phyloP scores from a whole-genome alignment of 2,888 invertebrate genomes.

The Drosophila rellima region DNA sequence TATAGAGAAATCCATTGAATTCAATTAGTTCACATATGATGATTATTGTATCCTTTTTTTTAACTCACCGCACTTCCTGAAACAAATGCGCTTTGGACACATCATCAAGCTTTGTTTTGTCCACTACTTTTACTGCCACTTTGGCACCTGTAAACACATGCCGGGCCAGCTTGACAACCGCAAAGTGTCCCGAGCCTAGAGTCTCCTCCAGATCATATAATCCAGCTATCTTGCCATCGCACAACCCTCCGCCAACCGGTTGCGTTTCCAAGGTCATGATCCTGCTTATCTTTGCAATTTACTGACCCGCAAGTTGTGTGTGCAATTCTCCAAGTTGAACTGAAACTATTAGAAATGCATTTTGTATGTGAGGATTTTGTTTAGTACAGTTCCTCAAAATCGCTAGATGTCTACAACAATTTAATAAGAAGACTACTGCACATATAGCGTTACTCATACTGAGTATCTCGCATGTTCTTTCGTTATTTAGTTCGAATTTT shows the following conservation, averaged over 20 bases:
- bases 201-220: conserved; percentile 99
- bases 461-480: conserved; percentile 2
- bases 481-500: neutral
- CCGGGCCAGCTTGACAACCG: conserved; percentile 98
- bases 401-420: conserved; percentile 12
- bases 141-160: conserved; percentile 99
- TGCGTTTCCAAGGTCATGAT: conserved; percentile 79
- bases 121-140: conserved; percentile 99
- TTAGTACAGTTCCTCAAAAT: conserved; percentile 37
- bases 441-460: conserved; percentile 19
- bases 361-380: conserved; percentile 14
- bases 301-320: conserved; percentile 28
- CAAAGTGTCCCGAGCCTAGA: conserved; percentile 99
- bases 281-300: conserved; percentile 46
- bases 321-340: conserved; percentile 43
- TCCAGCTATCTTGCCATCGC: conserved; percentile 95
- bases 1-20: neutral
- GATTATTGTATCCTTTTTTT: neutral
- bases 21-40: neutral
- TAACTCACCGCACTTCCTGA: conserved; percentile 91
- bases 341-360: conserved; percentile 53
- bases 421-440: conserved; percentile 22
- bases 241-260: conserved; percentile 70
- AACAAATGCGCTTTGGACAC: conserved; percentile 98
- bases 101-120: conserved; percentile 98